Conservation (phyloP, 2,113 vertebrate genomes). For the Hippolais icterina region DNA sequence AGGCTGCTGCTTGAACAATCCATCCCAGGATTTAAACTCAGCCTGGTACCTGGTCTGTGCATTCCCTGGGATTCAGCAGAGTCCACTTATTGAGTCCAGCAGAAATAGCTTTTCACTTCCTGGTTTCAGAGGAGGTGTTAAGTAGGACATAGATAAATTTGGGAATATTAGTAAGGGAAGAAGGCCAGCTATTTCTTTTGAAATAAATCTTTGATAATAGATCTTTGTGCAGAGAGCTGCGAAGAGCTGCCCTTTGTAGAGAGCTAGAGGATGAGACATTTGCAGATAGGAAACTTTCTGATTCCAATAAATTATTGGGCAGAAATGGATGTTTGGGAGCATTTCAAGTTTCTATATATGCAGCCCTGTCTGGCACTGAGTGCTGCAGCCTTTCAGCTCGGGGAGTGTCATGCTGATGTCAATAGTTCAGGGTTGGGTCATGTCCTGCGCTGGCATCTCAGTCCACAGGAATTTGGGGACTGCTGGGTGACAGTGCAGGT, state of each 20-base stretch:
- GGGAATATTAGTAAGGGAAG: constrained; percentile 24
- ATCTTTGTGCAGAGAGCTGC: background rate
- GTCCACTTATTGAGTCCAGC: constrained; percentile 14
- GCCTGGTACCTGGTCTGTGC: background rate
- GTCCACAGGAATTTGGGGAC: background rate
- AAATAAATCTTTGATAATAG: background rate
- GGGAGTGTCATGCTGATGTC: background rate
- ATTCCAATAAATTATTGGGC: background rate
- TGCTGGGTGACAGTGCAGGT: background rate
- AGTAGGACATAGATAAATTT: constrained; percentile 39
- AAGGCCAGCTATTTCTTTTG: background rate
- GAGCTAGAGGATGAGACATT: background rate
- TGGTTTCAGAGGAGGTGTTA: constrained; percentile 16
- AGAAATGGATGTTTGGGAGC: background rate
- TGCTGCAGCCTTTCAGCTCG: background rate
- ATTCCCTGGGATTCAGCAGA: background rate
- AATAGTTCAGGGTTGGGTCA: background rate
- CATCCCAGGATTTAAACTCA: background rate
- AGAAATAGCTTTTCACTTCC: background rate
- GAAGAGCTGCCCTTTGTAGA: background rate
- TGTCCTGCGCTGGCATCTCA: background rate
- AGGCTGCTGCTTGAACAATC: background rate
- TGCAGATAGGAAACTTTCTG: background rate
- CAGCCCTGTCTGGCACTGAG: background rate
- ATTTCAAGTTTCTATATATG: background rate